A percentile compares a stretch with the other conserved stretches of the same genome.
These are phyloP conservation scores for Disparrhopalites patrizii DNA, from an alignment of 2,888 invertebrate genomes.

Conservation along the genomic window DNA sequence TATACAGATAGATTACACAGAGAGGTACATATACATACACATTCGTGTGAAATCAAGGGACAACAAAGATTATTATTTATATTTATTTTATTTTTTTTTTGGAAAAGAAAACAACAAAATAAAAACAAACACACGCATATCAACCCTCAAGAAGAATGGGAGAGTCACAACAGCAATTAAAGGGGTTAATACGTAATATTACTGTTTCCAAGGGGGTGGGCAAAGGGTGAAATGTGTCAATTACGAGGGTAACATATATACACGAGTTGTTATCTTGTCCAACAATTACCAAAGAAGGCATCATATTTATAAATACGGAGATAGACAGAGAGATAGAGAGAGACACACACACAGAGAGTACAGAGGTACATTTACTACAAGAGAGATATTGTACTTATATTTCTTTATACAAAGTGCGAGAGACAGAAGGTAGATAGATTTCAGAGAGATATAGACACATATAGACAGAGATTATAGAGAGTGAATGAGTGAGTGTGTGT, in stretches of 20 bases:
- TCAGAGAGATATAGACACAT: conserved; percentile 12
- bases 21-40: neutral
- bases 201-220: neutral
- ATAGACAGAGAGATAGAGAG: neutral
- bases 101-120: no score
- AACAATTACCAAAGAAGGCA: neutral
- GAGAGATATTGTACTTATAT: no score
- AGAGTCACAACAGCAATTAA: no score
- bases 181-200: no score
- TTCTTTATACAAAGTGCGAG: no score
- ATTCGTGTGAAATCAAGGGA: no score
- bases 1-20: neutral
- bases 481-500: no score
- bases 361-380: neutral
- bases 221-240: neutral
- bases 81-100: no score
- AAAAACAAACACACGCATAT: no score
- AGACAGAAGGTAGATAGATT: conserved; percentile 8
- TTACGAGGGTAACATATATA: neutral
- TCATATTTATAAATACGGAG: neutral
- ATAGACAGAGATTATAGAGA: neutral
- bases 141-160: no score
- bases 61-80: no score
- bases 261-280: no score
- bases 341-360: conserved; percentile 5